phyloP scores from a whole-genome alignment of 2,797 vertebrate species.

The Sebastolobus altivelis region DNA sequence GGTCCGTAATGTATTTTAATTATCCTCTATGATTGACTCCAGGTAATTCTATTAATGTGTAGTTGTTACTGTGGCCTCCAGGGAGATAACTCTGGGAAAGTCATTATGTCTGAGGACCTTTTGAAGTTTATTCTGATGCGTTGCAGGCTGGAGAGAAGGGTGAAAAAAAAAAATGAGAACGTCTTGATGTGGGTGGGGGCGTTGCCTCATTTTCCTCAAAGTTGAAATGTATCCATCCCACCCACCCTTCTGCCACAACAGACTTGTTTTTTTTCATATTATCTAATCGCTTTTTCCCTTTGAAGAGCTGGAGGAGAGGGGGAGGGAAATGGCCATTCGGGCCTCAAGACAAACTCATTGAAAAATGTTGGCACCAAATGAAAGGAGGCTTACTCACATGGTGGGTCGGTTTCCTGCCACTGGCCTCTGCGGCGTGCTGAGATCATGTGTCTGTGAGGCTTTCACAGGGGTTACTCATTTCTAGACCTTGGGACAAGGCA shows the following conservation, averaged over 20 bases:
- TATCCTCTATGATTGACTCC: constrained; percentile 75
- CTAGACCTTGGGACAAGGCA: constrained; percentile 86
- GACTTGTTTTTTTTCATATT: constrained; percentile 88
- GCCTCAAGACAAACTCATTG: constrained; percentile 88
- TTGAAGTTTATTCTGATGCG: constrained; percentile 83
- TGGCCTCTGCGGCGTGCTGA: constrained; percentile 86
- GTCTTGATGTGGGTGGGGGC: constrained; percentile 83
- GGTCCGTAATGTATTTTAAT: constrained; percentile 77
- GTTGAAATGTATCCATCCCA: constrained; percentile 84
- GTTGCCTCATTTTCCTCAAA: constrained; percentile 88
- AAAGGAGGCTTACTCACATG: constrained; percentile 87
- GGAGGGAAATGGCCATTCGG: constrained; percentile 84
- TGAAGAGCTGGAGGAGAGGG: constrained; percentile 81
- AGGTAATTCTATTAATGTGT: constrained; percentile 85
- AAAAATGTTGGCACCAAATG: constrained; percentile 89
- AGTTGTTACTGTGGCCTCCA: constrained; percentile 81
- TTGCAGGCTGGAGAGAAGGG: constrained; percentile 71
- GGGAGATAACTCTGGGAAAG: constrained; percentile 83
- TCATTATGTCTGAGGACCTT: constrained; percentile 80
- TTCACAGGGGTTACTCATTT: constrained; percentile 90
- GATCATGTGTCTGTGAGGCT: constrained; percentile 90
- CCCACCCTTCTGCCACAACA: constrained; percentile 87
- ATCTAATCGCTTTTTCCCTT: constrained; percentile 85
- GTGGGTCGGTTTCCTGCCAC: constrained; percentile 89
- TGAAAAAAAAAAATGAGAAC: constrained; percentile 53